Evolutionary conservation across 2,888 invertebrate genomes (phyloP).

Genomic region (Danaus chrysippus): DNA sequence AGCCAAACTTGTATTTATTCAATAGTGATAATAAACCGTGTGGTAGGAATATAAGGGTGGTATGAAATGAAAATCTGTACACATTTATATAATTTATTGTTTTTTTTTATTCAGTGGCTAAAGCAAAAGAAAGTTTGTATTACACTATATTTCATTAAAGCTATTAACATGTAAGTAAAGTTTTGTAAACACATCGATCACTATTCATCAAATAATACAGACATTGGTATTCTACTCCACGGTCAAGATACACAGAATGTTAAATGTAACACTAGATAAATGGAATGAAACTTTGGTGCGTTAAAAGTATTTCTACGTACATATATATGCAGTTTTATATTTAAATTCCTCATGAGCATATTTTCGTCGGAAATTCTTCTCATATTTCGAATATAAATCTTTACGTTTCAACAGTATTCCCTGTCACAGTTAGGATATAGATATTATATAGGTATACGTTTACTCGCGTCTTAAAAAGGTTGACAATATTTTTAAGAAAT

Average conservation of each 20-base stretch:
- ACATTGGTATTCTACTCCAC: conserved; percentile 30
- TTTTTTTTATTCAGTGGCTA: conserved; percentile 36
- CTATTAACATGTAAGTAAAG: conserved; percentile 58
- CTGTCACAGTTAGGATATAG: too few relatives aligned
- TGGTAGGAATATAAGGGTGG: background rate
- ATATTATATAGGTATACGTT: too few relatives aligned
- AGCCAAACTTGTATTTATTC: too few relatives aligned
- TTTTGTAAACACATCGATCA: conserved; percentile 30
- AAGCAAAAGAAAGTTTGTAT: conserved; percentile 37
- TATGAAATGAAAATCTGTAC: conserved; percentile 15
- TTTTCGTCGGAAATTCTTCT: too few relatives aligned
- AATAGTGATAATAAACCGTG: background rate
- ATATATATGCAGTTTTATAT: too few relatives aligned
- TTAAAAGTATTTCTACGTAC: too few relatives aligned
- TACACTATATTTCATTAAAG: conserved; percentile 65
- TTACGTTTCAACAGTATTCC: too few relatives aligned
- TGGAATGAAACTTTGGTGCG: too few relatives aligned
- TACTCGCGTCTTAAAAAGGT: too few relatives aligned
- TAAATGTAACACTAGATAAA: background rate
- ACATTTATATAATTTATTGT: conserved; percentile 33
- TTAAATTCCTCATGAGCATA: too few relatives aligned
- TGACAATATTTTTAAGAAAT: background rate
- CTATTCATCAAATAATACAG: conserved; percentile 27
- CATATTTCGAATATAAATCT: too few relatives aligned
- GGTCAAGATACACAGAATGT: conserved; percentile 22